Conservation (phyloP, 2,113 vertebrate species). For the Illadopsis cleaveri region DNA sequence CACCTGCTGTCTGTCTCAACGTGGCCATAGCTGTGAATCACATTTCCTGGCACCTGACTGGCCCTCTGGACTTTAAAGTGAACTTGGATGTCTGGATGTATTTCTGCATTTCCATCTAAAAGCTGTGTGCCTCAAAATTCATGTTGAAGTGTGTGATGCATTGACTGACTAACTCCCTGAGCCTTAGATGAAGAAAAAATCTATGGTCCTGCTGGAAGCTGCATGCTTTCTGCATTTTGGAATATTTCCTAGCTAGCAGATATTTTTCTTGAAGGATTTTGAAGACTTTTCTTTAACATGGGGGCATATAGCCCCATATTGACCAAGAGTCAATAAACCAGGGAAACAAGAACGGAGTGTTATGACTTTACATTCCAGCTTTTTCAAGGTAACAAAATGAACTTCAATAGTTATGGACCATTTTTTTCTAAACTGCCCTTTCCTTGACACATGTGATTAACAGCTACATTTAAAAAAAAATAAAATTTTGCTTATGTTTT, state of each 20-base stretch:
- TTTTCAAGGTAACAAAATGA: neutral
- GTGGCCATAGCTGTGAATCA: neutral
- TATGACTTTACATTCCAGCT: neutral
- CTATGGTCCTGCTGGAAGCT: fast-evolving
- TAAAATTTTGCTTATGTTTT: neutral
- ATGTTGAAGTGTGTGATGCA: neutral
- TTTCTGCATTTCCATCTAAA: neutral
- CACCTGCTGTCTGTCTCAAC: neutral
- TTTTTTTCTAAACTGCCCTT: neutral
- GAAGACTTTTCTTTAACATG: neutral
- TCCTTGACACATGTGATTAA: neutral
- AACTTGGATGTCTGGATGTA: neutral
- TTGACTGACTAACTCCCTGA: neutral
- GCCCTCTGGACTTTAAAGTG: neutral
- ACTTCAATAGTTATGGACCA: neutral
- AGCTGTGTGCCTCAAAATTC: neutral
- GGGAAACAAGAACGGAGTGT: neutral
- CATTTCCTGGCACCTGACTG: neutral
- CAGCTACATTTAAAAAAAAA: neutral
- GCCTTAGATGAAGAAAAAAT: neutral
- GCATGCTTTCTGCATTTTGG: neutral
- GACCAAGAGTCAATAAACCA: neutral
- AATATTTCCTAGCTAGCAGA: neutral
- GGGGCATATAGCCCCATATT: neutral
- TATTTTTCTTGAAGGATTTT: neutral